These are phyloP conservation scores for Pseudococcus viburni DNA, from an alignment of 2,888 invertebrate genomes.

Conservation along the genomic window DNA sequence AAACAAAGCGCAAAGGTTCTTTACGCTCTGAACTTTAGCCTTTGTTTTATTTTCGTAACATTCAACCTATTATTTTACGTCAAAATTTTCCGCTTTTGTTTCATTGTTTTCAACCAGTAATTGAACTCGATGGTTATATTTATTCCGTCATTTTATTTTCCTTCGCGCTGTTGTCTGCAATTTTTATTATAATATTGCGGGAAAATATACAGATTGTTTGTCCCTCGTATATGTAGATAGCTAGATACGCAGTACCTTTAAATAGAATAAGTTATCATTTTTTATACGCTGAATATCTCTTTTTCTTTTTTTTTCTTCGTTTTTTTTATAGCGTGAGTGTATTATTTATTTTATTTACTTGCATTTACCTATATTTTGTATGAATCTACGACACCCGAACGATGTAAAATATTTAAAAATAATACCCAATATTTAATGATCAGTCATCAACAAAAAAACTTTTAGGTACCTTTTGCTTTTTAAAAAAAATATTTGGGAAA, in stretches of 20 bases:
- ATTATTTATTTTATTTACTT: too few species aligned
- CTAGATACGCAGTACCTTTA: background rate
- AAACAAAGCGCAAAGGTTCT: conserved; percentile 48
- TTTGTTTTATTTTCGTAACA: conserved; percentile 65
- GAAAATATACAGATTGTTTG: conserved; percentile 35
- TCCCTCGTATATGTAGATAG: background rate
- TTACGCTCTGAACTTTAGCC: conserved; percentile 55
- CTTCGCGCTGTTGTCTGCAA: conserved; percentile 53
- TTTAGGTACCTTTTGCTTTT: too few species aligned
- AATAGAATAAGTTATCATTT: background rate
- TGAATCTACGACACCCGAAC: too few species aligned
- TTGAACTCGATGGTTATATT: conserved; percentile 62
- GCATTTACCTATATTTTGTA: too few species aligned
- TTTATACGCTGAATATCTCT: background rate
- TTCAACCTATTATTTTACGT: conserved; percentile 64
- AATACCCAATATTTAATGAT: too few species aligned
- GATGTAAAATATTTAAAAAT: too few species aligned
- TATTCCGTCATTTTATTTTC: conserved; percentile 63
- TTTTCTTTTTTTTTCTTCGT: background rate
- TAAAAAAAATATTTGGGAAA: too few species aligned
- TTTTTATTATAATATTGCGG: conserved; percentile 34
- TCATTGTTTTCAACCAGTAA: conserved; percentile 59
- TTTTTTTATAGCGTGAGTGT: too few species aligned
- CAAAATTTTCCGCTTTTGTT: conserved; percentile 62
- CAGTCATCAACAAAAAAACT: too few species aligned